These are phyloP conservation scores for Coreoperca whiteheadi DNA, from an alignment of 2,113 vertebrate genomes.

Conservation along the genomic window DNA sequence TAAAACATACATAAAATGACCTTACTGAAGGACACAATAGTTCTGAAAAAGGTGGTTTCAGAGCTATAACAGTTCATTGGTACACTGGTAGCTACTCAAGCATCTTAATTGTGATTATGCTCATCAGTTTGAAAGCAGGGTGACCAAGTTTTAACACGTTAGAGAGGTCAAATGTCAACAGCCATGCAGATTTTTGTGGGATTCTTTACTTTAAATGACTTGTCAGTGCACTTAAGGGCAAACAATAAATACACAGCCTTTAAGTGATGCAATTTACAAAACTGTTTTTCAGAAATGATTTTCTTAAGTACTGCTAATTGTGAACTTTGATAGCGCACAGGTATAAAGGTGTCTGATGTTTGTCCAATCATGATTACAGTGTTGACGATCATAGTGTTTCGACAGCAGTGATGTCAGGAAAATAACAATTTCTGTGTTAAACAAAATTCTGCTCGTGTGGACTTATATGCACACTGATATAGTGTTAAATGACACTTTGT, in stretches of 20 bases:
- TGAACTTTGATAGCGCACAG: neutral
- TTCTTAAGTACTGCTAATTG: neutral
- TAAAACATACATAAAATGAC: neutral
- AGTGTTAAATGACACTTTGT: neutral
- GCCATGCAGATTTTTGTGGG: neutral
- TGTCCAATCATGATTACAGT: neutral
- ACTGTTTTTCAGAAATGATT: neutral
- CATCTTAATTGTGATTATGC: neutral
- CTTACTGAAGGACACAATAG: neutral
- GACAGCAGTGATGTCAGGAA: neutral
- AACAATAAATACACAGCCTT: neutral
- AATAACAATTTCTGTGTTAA: neutral
- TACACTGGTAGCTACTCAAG: neutral
- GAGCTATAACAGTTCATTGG: neutral
- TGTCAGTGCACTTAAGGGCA: neutral
- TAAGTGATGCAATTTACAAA: constrained; percentile 12
- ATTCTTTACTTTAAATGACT: neutral
- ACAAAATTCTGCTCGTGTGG: neutral
- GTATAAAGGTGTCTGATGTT: neutral
- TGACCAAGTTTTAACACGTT: neutral
- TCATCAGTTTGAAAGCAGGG: neutral
- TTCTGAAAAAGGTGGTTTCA: neutral
- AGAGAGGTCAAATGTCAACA: constrained; percentile 8
- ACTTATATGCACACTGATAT: neutral
- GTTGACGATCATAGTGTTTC: neutral